phyloP scores from a whole-genome alignment of 1,140 invertebrate species.

The Drosophila miranda region DNA sequence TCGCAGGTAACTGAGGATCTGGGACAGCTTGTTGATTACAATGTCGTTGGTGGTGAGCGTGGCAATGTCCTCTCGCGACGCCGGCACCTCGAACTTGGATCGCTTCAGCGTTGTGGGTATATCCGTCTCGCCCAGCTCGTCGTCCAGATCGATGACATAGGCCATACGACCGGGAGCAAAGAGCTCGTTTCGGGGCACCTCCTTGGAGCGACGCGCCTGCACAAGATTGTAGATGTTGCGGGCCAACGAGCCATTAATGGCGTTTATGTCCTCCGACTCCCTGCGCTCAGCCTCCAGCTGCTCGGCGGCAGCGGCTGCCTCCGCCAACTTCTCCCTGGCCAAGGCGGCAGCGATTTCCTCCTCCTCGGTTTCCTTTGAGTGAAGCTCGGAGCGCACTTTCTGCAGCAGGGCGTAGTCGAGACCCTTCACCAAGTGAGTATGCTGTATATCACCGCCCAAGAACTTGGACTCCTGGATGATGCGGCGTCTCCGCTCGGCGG shows the following conservation, averaged over 20 bases:
- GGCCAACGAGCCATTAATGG: constrained; percentile 91
- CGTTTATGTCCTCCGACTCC: constrained; percentile 86
- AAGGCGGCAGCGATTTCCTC: constrained; percentile 93
- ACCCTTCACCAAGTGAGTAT: constrained; percentile 99
- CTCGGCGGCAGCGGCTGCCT: constrained; percentile 86
- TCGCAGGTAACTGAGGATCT: constrained; percentile 97
- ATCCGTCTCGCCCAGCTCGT: constrained; percentile 92
- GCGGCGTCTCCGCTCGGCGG: constrained; percentile 96
- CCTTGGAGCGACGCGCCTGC: constrained; percentile 86
- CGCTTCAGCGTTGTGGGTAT: constrained; percentile 98
- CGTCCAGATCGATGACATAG: constrained; percentile 96
- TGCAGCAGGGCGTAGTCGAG: constrained; percentile 99
- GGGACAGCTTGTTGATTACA: constrained; percentile 98
- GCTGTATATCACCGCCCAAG: constrained; percentile 99
- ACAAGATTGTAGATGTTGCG: constrained; percentile 89
- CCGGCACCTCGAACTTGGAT: constrained; percentile 96
- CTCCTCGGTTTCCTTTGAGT: constrained; percentile 88
- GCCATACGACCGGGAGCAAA: constrained; percentile 98
- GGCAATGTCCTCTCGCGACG: constrained; percentile 85
- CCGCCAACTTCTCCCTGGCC: constrained; percentile 88
- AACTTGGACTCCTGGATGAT: constrained; percentile 99
- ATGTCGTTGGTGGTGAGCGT: constrained; percentile 97
- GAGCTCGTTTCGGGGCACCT: constrained; percentile 94
- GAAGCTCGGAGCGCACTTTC: constrained; percentile 95
- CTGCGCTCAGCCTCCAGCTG: constrained; percentile 81